A percentile compares a stretch with the other conserved stretches of the same genome.
Conservation (phyloP, 2,113 vertebrate genomes). For the Archilochus colubris region DNA sequence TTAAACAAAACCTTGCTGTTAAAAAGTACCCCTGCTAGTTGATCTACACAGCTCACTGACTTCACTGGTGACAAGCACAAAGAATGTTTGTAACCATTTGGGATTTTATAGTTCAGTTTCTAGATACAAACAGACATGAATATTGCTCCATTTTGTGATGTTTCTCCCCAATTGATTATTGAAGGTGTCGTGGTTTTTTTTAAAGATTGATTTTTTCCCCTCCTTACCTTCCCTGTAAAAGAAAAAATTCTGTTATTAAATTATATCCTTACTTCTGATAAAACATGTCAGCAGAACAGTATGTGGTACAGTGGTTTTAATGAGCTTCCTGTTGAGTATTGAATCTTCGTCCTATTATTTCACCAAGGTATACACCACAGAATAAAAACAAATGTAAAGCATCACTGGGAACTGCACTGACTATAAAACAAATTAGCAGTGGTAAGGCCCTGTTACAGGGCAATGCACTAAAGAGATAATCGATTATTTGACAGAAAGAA, state of each 20-base stretch:
- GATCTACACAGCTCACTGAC: constrained; percentile 37
- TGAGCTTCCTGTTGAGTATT: background rate
- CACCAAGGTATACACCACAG: background rate
- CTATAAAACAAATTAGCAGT: constrained; percentile 49
- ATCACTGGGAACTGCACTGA: background rate
- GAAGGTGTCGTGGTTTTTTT: background rate
- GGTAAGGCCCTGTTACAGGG: background rate
- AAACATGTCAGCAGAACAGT: background rate
- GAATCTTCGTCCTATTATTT: background rate
- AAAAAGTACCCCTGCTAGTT: background rate
- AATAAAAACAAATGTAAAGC: background rate
- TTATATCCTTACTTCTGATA: constrained; percentile 8
- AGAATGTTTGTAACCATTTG: constrained; percentile 28
- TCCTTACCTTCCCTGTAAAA: background rate
- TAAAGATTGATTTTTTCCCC: background rate
- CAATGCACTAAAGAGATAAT: constrained; percentile 24
- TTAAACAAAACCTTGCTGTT: constrained; percentile 30
- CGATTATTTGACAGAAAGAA: constrained; percentile 20
- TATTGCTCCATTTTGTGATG: background rate
- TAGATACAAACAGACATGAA: constrained; percentile 15
- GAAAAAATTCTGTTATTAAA: constrained; percentile 11
- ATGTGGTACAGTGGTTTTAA: background rate
- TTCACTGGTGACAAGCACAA: background rate
- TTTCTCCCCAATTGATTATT: constrained; percentile 3
- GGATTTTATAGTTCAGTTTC: constrained; percentile 36